Evolutionary conservation across 2,888 invertebrate genomes (phyloP).

Genomic region (Nomada goodeniana): DNA sequence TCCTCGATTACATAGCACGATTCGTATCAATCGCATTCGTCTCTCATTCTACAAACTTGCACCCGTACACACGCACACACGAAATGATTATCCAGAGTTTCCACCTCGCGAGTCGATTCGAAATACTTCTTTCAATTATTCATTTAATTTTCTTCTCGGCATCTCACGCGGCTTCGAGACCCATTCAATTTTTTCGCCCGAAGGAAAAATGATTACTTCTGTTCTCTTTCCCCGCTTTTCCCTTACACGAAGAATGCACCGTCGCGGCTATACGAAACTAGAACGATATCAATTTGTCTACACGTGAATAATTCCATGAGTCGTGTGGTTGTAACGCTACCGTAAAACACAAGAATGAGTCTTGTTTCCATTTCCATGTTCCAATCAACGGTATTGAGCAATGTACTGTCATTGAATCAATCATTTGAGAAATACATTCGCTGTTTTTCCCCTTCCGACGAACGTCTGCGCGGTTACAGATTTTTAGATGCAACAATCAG

Average conservation of each 20-base stretch:
- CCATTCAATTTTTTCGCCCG: conserved; percentile 26
- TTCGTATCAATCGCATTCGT: conserved; percentile 17
- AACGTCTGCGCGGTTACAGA: too few relatives aligned
- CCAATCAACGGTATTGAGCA: conserved; percentile 69
- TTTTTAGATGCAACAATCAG: too few relatives aligned
- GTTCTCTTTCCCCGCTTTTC: not conserved
- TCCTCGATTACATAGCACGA: not conserved
- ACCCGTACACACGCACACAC: conserved; percentile 36
- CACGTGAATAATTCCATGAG: conserved; percentile 54
- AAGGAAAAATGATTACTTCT: conserved; percentile 45
- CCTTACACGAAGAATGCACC: conserved; percentile 59
- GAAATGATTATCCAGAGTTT: conserved; percentile 68
- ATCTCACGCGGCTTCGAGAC: conserved; percentile 47
- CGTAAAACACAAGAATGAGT: conserved; percentile 57
- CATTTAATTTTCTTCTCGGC: conserved; percentile 19
- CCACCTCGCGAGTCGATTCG: conserved; percentile 49
- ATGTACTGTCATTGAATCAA: conserved; percentile 61
- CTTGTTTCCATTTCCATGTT: conserved; percentile 51
- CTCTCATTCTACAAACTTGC: conserved; percentile 24
- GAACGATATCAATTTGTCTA: conserved; percentile 55
- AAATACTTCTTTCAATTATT: conserved; percentile 18
- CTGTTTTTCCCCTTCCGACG: not conserved
- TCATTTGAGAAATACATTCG: conserved; percentile 20
- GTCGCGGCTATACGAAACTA: conserved; percentile 55
- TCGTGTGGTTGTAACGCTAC: conserved; percentile 55